Evolutionary conservation across 2,888 invertebrate genomes (phyloP).

Genomic region (Azorinus chamasolen): DNA sequence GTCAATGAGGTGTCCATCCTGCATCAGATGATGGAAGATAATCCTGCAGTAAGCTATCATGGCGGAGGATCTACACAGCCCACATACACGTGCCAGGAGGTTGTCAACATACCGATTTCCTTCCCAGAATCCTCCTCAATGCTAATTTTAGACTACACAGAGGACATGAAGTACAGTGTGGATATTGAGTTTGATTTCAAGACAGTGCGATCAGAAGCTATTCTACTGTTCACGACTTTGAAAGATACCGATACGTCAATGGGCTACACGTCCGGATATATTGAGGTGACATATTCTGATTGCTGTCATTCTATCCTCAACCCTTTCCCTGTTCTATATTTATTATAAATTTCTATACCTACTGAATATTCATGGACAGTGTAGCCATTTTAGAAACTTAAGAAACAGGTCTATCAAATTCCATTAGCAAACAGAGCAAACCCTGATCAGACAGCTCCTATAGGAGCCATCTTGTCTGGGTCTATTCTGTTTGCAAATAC

Average conservation of each 20-base stretch:
- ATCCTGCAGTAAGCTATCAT: constrained; percentile 62
- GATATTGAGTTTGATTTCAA: constrained; percentile 78
- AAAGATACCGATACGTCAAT: constrained; percentile 63
- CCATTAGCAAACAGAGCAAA: too few relatives aligned
- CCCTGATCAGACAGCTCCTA: too few relatives aligned
- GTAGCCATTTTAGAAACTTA: too few relatives aligned
- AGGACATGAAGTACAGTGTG: constrained; percentile 62
- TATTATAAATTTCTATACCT: too few relatives aligned
- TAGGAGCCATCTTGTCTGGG: too few relatives aligned
- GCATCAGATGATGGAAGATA: constrained; percentile 90
- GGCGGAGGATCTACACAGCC: constrained; percentile 68
- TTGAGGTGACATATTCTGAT: constrained; percentile 71
- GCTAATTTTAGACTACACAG: constrained; percentile 56
- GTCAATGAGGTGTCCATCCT: constrained; percentile 97
- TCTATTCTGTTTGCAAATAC: too few relatives aligned
- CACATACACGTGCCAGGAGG: constrained; percentile 72
- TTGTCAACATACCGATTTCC: constrained; percentile 78
- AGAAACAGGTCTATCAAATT: too few relatives aligned
- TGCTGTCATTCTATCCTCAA: background rate
- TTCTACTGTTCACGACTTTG: constrained; percentile 75
- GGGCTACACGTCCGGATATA: constrained; percentile 72
- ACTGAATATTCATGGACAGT: too few relatives aligned
- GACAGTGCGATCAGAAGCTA: constrained; percentile 73
- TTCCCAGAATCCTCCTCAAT: constrained; percentile 76
- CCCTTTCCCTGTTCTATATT: too few relatives aligned